Evolutionary conservation across 2,888 invertebrate species (phyloP).

Genomic region (Dasysyrphus tricinctus): DNA sequence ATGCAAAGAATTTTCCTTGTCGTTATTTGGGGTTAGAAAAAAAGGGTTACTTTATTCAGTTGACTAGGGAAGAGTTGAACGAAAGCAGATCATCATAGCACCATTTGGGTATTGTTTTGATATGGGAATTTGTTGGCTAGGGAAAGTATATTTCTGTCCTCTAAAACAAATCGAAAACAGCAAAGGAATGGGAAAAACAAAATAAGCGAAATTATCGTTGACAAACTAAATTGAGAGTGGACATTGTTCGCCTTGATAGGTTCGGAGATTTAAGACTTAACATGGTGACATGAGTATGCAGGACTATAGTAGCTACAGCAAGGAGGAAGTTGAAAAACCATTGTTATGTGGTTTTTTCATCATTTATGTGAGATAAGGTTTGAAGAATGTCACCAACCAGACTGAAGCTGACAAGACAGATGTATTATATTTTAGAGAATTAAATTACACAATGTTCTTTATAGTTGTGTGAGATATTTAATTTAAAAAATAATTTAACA

Average conservation of each 20-base stretch:
- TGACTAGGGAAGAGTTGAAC: background rate
- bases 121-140: conserved; percentile 51
- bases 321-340: background rate
- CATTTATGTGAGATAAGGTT: conserved; percentile 2
- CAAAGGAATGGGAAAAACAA: background rate
- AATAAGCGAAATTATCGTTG: conserved; percentile 36
- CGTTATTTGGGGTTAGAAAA: conserved; percentile 16
- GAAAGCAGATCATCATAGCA: conserved; percentile 46
- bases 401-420: background rate
- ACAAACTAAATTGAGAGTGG: conserved; percentile 30
- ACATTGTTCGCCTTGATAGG: conserved; percentile 23
- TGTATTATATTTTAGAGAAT: background rate
- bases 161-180: background rate
- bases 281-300: background rate
- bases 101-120: conserved; percentile 50
- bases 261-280: background rate
- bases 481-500: no score
- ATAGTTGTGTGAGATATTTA: background rate
- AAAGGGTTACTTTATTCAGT: conserved; percentile 46
- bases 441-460: background rate
- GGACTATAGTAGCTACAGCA: background rate
- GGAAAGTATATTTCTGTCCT: conserved; percentile 28
- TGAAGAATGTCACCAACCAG: background rate
- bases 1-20: background rate
- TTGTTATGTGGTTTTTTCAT: conserved; percentile 4